A percentile compares a stretch with the other conserved stretches of the same genome.
Conservation (phyloP, 2,113 vertebrate genomes). For the Rallus limicola region DNA sequence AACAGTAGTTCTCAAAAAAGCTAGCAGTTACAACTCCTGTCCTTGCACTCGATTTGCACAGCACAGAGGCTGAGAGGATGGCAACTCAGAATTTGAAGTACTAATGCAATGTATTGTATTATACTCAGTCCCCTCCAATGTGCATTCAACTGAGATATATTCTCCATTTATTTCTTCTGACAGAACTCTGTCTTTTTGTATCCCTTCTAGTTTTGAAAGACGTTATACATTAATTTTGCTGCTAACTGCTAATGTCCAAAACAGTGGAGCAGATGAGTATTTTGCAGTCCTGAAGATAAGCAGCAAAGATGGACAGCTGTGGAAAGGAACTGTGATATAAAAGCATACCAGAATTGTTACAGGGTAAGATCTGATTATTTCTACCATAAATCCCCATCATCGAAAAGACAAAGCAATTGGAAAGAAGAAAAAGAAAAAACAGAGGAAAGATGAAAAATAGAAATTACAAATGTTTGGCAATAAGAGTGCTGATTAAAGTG, state of each 20-base stretch:
- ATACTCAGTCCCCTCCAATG: rapidly evolving
- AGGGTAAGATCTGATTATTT: neutral
- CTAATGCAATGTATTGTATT: rapidly evolving
- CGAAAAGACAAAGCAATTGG: neutral
- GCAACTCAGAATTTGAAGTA: neutral
- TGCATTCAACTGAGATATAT: rapidly evolving
- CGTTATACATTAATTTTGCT: neutral
- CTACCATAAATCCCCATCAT: neutral
- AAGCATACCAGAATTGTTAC: rapidly evolving
- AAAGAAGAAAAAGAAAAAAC: neutral
- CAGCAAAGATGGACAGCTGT: neutral
- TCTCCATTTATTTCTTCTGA: neutral
- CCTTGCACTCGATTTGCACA: neutral
- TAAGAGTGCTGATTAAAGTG: neutral
- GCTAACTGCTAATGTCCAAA: neutral
- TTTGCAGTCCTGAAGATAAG: neutral
- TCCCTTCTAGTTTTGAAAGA: neutral
- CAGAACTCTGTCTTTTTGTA: neutral
- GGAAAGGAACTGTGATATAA: neutral
- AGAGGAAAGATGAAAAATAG: neutral
- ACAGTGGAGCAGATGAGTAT: neutral
- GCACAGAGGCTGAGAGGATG: neutral
- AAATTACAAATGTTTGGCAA: neutral
- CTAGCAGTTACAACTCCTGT: neutral
- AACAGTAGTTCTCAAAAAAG: neutral